Evolutionary conservation across 2,113 vertebrate species (phyloP).

Genomic region (Psophia crepitans): DNA sequence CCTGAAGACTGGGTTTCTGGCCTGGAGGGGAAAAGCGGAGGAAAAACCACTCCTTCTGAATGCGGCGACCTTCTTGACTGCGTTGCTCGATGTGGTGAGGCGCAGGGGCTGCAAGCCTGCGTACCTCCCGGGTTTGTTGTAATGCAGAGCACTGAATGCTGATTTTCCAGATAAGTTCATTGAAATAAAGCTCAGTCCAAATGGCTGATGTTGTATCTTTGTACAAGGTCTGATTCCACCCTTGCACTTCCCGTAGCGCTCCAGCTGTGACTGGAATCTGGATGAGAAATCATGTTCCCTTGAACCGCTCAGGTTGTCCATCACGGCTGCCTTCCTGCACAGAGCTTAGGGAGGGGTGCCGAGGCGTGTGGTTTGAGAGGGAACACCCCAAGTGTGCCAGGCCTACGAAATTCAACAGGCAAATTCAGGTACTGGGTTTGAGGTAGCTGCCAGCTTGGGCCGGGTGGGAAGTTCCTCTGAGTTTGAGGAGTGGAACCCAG

Average conservation of each 20-base stretch:
- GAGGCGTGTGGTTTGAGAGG: background rate
- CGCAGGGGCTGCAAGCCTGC: background rate
- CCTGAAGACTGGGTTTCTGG: background rate
- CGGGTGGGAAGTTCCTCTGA: background rate
- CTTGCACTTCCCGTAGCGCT: background rate
- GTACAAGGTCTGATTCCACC: background rate
- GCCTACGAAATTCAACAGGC: accelerated
- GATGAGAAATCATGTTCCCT: background rate
- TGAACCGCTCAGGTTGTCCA: accelerated
- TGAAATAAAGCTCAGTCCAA: background rate
- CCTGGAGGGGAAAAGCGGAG: background rate
- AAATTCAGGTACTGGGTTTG: background rate
- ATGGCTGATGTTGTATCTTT: background rate
- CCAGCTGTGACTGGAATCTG: background rate
- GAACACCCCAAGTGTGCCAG: background rate
- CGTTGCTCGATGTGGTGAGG: background rate
- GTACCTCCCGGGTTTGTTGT: accelerated
- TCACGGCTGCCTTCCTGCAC: background rate
- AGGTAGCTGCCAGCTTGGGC: background rate
- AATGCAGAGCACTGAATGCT: background rate
- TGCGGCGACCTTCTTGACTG: background rate
- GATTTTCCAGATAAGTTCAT: background rate
- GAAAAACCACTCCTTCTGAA: background rate
- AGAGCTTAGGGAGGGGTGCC: background rate
- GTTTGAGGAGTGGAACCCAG: background rate